Evolutionary conservation across 2,113 vertebrate species (phyloP).

Genomic region (Dromas ardeola): DNA sequence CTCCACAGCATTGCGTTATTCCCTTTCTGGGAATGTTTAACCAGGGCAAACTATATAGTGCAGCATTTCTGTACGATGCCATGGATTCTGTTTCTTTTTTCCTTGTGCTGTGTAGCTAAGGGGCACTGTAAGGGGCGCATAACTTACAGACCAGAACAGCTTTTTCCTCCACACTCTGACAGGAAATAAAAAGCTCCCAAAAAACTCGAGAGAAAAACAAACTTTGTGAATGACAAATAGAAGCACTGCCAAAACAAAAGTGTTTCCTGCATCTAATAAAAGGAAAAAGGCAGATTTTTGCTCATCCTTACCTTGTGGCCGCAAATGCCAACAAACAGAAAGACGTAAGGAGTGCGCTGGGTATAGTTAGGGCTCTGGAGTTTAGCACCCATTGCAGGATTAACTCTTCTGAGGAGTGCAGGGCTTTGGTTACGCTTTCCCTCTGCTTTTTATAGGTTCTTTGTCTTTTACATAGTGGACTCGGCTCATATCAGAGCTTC

Average conservation of each 20-base stretch:
- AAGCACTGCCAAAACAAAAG: conserved; percentile 1
- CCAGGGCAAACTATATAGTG: conserved; percentile 10
- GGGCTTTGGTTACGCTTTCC: background rate
- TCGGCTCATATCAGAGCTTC: background rate
- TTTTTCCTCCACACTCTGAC: background rate
- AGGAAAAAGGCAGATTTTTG: background rate
- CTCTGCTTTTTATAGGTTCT: background rate
- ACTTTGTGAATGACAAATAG: conserved; percentile 12
- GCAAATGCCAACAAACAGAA: background rate
- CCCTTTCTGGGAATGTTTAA: conserved; percentile 63
- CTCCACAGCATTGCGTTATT: background rate
- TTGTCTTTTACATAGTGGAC: background rate
- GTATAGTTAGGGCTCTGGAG: background rate
- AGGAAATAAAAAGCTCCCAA: conserved; percentile 44
- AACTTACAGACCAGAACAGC: conserved; percentile 14
- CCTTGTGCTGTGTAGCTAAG: conserved; percentile 45
- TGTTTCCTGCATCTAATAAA: background rate
- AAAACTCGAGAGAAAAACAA: conserved; percentile 9
- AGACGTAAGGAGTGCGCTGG: fast-evolving
- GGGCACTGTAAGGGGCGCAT: conserved; percentile 50
- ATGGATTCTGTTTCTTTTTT: conserved; percentile 59
- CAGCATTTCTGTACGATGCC: conserved; percentile 42
- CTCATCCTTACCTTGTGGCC: background rate
- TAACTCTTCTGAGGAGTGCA: background rate
- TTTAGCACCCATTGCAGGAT: background rate